Evolutionary conservation across 2,113 vertebrate genomes (phyloP), one percentile per base, ranked within the genome.

Genomic region (Lycaon pictus): DNA sequence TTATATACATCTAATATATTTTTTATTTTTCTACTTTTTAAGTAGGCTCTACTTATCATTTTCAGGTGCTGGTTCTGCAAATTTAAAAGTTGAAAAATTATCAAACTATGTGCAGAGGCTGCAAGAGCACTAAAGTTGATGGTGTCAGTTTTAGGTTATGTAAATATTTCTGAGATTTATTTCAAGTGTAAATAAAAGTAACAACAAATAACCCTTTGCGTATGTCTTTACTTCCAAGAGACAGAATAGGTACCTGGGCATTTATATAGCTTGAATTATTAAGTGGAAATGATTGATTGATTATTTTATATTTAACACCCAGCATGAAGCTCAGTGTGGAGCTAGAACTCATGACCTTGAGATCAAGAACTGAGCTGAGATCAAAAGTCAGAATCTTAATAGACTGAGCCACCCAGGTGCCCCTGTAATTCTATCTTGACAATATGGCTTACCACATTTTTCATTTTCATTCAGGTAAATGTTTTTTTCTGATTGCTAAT

Each of bases 101-200:
- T 84, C 19, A 93, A 80, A 11, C 22, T 88, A 65, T 32, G 5
- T 65, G 25, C 48, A 92, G 48, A 95, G 32, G 4, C 19, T 80
- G 11, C 74, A 67, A 85, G 77, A 95, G 9, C 55, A 84, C 29
- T 74, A 51, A 93, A 88, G 43, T 60, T 37, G 88, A 74, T 58
- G 11, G n/a, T 77, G 43, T 58, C 0, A 25, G 43, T 69, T 94
- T 90, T 86, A 27, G 65, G 12, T 81, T 90, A 55, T 20, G 0
- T 81, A 85, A 53, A 27, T 79, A 56, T 86, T 72, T 82, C 43
- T 94, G 60, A 90, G 67, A 86, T 77, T 88, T 92, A 86, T 69
- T 93, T 95, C 43, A 65, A 9, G 10, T 29, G 3, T 74, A 81
- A 62, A 79, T 93, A 79, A 92, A 87, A 67, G 23, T 92, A 79